Base-by-base conservation (phyloP, 2,888 invertebrate genomes). In the Agriopis marginaria region DNA sequence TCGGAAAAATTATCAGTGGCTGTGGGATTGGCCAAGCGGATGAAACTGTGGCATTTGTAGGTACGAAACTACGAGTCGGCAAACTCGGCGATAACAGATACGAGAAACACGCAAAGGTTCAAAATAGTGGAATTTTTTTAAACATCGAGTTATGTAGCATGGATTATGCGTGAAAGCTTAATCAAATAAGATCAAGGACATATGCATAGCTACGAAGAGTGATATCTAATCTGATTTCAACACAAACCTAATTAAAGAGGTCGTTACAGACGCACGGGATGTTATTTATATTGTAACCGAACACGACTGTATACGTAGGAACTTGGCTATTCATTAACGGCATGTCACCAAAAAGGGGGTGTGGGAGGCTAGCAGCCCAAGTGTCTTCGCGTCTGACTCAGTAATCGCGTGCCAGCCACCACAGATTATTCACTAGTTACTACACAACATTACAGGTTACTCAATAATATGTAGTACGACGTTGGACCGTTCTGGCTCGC, bases 371-470 rank as follows among this genome's bases (percentile, higher is more conserved):
- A 69, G 75, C 66, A 75, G 77, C 78, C 75, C 71, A 68, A 64
- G 73, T 47, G 23, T 60, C 55, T 56, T 60, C 32, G 44, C 78
- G 73, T 67, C 74, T 79, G 77, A 77, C 79, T 81, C 79, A 77
- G 72, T 63, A 63, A 74, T 82, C 82, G 84, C 83, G 82, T 82
- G 85, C 77, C 71, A 65, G 66, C 72, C 58, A 32, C 32, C 44
- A 64, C 53, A 63, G 64, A 14, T 55, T 47, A 60, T 23, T 56
- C 4, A 63, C 12, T 11, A 64, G 49, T 40, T 17, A 63, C 40
- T 49, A 14, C 14, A 6, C 23, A 14, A 42, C 17, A 14, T 68
- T 39, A 68, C 47, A 63, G 58, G 44, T 62, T 45, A 56, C 42
- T 44, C 49, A 55, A 32, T 50, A 55, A 32, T 50, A 69, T 39